phyloP scores from a whole-genome alignment of 2,888 invertebrate species.

The Aleiodes testaceus region DNA sequence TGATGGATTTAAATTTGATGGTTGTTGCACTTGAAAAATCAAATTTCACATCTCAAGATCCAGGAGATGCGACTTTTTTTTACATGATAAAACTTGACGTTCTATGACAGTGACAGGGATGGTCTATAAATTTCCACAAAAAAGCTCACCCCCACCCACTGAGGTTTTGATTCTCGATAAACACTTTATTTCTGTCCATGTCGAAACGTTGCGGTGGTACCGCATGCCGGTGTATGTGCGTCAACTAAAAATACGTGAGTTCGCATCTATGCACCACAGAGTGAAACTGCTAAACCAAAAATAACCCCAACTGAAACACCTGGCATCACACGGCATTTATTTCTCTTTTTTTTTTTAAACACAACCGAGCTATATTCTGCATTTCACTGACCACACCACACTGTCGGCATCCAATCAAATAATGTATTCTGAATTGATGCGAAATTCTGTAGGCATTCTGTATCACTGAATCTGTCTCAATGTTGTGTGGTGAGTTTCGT shows the following conservation, averaged over 20 bases:
- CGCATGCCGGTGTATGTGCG: conserved; percentile 59
- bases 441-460: too few species aligned
- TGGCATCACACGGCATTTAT: conserved; percentile 59
- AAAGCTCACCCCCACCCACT: not conserved
- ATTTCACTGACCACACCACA: not conserved
- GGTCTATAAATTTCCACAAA: not conserved
- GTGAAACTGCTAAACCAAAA: conserved; percentile 62
- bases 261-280: conserved; percentile 49
- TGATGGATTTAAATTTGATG: too few species aligned
- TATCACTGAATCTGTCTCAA: too few species aligned
- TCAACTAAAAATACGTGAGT: conserved; percentile 64
- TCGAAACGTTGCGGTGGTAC: conserved; percentile 66
- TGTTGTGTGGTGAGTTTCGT: too few species aligned
- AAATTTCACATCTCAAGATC: too few species aligned
- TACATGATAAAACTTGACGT: too few species aligned
- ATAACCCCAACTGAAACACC: conserved; percentile 63
- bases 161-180: conserved; percentile 60
- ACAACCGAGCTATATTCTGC: conserved; percentile 15
- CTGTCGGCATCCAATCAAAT: conserved; percentile 6
- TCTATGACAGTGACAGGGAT: too few species aligned
- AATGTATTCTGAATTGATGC: too few species aligned
- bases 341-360: conserved; percentile 43
- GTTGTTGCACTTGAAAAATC: too few species aligned
- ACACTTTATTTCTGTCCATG: conserved; percentile 67
- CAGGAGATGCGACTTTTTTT: too few species aligned